phyloP scores from a whole-genome alignment of 2,888 invertebrate genomes.

The Noctua pronuba region DNA sequence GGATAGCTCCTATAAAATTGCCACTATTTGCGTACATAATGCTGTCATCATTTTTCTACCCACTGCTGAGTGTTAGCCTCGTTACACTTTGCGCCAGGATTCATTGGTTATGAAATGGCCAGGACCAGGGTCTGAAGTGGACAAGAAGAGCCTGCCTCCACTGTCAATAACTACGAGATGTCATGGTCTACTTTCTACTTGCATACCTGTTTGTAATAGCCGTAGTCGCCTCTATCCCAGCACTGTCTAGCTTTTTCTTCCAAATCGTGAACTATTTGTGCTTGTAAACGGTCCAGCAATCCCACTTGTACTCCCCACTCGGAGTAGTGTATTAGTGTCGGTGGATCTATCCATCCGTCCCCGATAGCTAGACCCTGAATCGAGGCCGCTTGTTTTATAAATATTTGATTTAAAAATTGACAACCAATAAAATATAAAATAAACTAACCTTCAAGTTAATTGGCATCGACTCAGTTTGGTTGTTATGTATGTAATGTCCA shows the following conservation, averaged over 20 bases:
- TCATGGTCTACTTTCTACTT: background rate
- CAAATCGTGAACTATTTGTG: conserved; percentile 21
- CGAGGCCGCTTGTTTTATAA: background rate
- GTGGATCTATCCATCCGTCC: conserved; percentile 60
- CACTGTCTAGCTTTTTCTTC: conserved; percentile 44
- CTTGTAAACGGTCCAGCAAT: conserved; percentile 44
- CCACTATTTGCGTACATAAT: background rate
- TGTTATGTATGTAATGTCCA: conserved; percentile 54
- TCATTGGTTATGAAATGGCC: background rate
- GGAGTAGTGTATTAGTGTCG: conserved; percentile 49
- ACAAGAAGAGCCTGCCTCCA: background rate
- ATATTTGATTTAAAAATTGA: background rate
- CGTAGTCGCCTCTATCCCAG: conserved; percentile 40
- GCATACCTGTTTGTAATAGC: background rate
- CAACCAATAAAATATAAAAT: background rate
- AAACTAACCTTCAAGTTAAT: conserved; percentile 69
- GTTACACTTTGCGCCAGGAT: background rate
- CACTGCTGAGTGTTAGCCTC: background rate
- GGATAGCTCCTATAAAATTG: background rate
- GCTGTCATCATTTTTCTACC: background rate
- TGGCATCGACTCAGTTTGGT: conserved; percentile 59
- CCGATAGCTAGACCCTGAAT: conserved; percentile 62
- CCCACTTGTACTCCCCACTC: conserved; percentile 56
- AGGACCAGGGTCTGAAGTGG: background rate
- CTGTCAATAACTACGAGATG: background rate